These are phyloP conservation scores for Ormyrus nitidulus DNA, from an alignment of 2,888 invertebrate species.

Conservation along the genomic window DNA sequence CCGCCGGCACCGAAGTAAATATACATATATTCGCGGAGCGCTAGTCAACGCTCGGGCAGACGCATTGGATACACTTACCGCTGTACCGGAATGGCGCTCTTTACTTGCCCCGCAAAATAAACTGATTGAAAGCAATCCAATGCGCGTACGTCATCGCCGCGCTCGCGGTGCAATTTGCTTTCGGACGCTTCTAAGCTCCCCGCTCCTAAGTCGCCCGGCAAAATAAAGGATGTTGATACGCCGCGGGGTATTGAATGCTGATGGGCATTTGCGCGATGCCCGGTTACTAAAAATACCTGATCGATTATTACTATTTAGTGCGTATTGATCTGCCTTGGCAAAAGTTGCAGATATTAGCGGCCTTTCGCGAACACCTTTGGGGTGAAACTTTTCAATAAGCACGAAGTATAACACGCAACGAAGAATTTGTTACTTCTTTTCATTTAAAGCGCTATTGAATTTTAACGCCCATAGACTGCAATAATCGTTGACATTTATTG, in stretches of 20 bases:
- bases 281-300: not conserved
- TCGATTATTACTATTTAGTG: not conserved
- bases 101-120: slow-evolving; percentile 17
- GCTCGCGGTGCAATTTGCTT: slow-evolving; percentile 2
- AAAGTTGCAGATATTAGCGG: slow-evolving; percentile 1
- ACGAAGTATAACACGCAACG: not conserved
- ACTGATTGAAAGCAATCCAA: slow-evolving; percentile 16
- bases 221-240: not conserved
- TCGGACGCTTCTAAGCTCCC: not conserved
- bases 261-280: too few species aligned
- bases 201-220: not conserved
- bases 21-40: slow-evolving; percentile 22
- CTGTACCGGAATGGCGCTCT: slow-evolving; percentile 4
- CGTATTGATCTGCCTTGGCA: too few species aligned
- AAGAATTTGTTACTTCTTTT: slow-evolving; percentile 1
- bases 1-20: not conserved
- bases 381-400: not conserved
- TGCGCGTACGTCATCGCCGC: not conserved
- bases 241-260: not conserved
- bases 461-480: not conserved
- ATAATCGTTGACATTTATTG: slow-evolving; percentile 6
- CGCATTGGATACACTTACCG: not conserved
- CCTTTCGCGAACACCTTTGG: not conserved
- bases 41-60: slow-evolving; percentile 45
- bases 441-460: slow-evolving; percentile 6